Conservation (phyloP, 2,888 invertebrate genomes). For the Strigamia crassipes region DNA sequence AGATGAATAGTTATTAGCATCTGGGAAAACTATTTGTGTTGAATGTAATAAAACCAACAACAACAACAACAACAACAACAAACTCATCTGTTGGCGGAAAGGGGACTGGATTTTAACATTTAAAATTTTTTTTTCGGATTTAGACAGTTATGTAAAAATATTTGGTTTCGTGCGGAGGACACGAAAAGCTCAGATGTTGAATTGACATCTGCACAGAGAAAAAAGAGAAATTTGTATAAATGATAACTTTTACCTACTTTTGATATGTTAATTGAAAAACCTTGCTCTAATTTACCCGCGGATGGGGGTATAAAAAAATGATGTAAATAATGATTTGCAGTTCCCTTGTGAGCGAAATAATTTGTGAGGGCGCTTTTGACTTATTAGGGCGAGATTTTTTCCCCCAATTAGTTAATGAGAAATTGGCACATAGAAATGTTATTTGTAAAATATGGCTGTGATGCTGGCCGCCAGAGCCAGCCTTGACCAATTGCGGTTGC, state of each 20-base stretch:
- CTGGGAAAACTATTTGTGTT: background rate
- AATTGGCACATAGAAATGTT: conserved; percentile 17
- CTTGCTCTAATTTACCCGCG: background rate
- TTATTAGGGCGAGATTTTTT: background rate
- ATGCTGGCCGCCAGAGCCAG: no score
- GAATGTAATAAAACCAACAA: background rate
- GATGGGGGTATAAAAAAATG: background rate
- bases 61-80: no score
- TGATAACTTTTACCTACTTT: conserved; percentile 10
- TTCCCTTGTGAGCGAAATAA: background rate
- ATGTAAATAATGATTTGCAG: background rate
- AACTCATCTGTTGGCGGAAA: no score
- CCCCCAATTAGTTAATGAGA: conserved; percentile 6
- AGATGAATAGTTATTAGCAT: conserved; percentile 5
- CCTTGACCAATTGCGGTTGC: no score
- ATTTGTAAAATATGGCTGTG: background rate
- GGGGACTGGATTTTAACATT: no score
- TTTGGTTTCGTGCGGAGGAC: no score
- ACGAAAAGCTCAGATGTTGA: background rate
- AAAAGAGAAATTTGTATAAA: background rate
- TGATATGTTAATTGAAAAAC: conserved; percentile 16
- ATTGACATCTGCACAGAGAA: background rate
- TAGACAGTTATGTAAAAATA: no score
- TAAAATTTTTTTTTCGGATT: no score
- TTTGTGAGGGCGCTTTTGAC: background rate